Evolutionary conservation across 2,113 vertebrate species (phyloP), one percentile per base, ranked within the genome.

Genomic region (Heptranchias perlo): DNA sequence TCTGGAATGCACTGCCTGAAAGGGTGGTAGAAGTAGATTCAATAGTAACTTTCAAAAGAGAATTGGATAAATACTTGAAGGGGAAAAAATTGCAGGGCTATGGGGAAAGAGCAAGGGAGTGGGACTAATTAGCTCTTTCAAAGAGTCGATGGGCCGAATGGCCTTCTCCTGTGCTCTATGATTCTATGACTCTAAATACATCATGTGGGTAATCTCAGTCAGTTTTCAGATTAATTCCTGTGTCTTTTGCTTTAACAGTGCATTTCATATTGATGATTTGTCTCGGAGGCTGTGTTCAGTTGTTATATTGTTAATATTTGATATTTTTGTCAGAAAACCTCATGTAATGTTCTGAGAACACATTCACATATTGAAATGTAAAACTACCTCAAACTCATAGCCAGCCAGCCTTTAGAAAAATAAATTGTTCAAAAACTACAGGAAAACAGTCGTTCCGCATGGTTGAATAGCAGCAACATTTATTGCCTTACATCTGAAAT

Each of bases 361-460:
- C 49, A 89, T 89, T 54, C 87, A 91, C 54, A 89, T 54, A 25
- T 54, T 89, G 86, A 89, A 91, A 91, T 58, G 8, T 91, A 91
- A 18, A 91, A 91, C 61, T 31, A 91, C 52, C 54, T 91, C 52
- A 91, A 58, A 28, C 31, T 91, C 11, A 54, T 28, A 58, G 87
- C 31, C 58, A 31, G 1, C 10, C 11, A 58, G 11, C 52, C 28
- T 54, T 61, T 91, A n/a, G 87, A 58, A 91, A 91, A 58, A 61
- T n/a, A 91, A 58, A 1, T n/a, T n/a, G 54, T 58, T 58, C 52
- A 58, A 58, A 35, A 91, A 58, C 13, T 35, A 1, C 7, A 87
- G 44, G 23, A 87, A 87, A 49, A 28, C 49, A n/a, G 52, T 14
- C 5, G 10, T 35, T 35, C 28, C 4, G 52, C 1, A 1, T 5